Conservation (phyloP, 2,113 vertebrate genomes). For the Noturus placidus region DNA sequence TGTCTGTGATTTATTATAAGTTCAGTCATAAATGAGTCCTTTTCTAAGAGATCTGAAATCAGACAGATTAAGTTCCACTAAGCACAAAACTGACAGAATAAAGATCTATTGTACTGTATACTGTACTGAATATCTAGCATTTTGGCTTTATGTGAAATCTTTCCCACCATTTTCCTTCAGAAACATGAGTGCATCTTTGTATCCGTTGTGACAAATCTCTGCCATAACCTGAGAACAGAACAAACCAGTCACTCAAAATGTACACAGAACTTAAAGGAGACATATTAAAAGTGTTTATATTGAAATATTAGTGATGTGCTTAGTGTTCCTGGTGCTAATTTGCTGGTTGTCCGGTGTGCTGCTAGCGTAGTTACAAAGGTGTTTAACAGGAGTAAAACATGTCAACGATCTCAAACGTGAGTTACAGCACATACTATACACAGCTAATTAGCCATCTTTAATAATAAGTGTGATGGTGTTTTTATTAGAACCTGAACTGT, state of each 20-base stretch:
- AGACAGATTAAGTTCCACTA: background rate
- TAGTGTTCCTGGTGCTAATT: background rate
- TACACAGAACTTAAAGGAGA: background rate
- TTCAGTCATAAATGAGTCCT: background rate
- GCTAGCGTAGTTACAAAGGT: background rate
- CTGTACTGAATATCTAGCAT: background rate
- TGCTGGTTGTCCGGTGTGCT: background rate
- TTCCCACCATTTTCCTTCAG: constrained; percentile 77
- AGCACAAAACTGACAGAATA: background rate
- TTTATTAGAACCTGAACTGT: background rate
- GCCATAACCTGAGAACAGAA: constrained; percentile 71
- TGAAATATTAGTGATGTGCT: background rate
- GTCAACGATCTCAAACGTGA: background rate
- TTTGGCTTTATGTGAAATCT: background rate
- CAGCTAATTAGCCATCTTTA: background rate
- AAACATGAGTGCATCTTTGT: constrained; percentile 80
- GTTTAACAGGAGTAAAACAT: background rate
- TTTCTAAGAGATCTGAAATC: constrained; percentile 33
- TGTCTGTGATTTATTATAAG: background rate
- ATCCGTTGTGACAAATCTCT: constrained; percentile 84
- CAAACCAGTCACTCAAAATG: background rate
- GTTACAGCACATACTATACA: background rate
- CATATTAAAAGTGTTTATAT: background rate
- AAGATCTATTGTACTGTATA: background rate
- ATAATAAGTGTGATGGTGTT: background rate